Evolutionary conservation across 2,797 vertebrate genomes (phyloP).

Genomic region (Chaetodon trifasciatus): DNA sequence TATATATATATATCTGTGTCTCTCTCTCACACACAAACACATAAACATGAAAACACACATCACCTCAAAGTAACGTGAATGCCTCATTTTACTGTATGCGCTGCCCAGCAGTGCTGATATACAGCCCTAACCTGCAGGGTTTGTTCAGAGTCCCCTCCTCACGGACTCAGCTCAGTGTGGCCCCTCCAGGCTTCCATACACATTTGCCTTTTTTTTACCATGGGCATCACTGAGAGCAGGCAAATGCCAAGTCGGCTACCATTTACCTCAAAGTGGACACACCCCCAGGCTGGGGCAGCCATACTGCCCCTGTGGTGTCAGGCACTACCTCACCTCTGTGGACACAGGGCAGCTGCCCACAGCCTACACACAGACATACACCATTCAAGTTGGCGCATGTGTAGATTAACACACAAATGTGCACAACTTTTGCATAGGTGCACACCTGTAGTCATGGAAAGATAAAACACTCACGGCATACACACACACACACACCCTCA

Average conservation of each 20-base stretch:
- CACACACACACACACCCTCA: conserved; percentile 62
- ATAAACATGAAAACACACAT: conserved; percentile 72
- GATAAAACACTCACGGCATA: conserved; percentile 61
- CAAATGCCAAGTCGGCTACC: conserved; percentile 81
- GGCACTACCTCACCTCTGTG: conserved; percentile 91
- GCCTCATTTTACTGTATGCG: conserved; percentile 87
- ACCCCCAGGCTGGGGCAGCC: conserved; percentile 83
- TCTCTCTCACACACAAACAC: conserved; percentile 34
- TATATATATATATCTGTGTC: background rate
- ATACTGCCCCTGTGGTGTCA: conserved; percentile 85
- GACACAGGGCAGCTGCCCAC: conserved; percentile 87
- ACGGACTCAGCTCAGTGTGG: conserved; percentile 77
- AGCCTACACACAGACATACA: conserved; percentile 79
- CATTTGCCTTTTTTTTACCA: conserved; percentile 74
- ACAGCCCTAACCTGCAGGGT: conserved; percentile 81
- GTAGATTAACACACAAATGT: conserved; percentile 61
- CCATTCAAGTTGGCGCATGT: conserved; percentile 58
- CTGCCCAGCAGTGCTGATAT: conserved; percentile 73
- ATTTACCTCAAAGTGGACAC: conserved; percentile 89
- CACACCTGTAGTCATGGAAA: conserved; percentile 64
- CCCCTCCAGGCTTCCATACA: conserved; percentile 81
- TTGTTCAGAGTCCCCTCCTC: conserved; percentile 72
- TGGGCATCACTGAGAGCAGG: conserved; percentile 80
- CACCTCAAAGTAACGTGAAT: conserved; percentile 87
- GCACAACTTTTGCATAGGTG: conserved; percentile 60